A percentile compares a stretch with the other conserved stretches of the same genome.
Conservation (phyloP, 2,888 invertebrate genomes). For the Pachycephus smyrnensis region DNA sequence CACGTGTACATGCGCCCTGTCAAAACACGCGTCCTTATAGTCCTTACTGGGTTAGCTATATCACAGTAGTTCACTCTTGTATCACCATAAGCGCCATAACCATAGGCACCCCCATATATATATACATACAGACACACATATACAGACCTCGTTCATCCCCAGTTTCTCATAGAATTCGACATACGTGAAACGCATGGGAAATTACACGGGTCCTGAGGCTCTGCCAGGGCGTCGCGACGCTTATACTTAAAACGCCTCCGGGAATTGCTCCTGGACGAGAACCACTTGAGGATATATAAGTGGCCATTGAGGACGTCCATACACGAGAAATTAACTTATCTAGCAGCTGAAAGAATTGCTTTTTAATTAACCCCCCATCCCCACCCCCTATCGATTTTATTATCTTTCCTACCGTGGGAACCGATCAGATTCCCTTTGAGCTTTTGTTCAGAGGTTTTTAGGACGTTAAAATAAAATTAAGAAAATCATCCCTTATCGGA, state of each 20-base stretch:
- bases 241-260: constrained; percentile 38
- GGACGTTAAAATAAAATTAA: neutral
- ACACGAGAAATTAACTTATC: constrained; percentile 48
- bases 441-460: neutral
- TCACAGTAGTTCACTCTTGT: neutral
- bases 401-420: constrained; percentile 33
- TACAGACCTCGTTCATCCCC: neutral
- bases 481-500: neutral
- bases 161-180: constrained; percentile 14
- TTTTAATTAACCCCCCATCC: constrained; percentile 46
- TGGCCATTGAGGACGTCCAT: neutral
- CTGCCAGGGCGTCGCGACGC: neutral
- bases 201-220: constrained; percentile 33
- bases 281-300: neutral
- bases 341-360: constrained; percentile 54
- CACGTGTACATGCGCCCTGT: constrained; percentile 63
- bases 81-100: neutral
- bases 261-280: constrained; percentile 40
- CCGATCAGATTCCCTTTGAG: neutral
- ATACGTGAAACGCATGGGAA: constrained; percentile 52
- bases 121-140: constrained; percentile 9
- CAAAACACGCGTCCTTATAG: constrained; percentile 58
- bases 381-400: neutral
- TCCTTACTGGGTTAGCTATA: neutral
- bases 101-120: neutral